These are phyloP conservation scores for Pterocles orientalis DNA, from an alignment of 2,113 vertebrate species.

Conservation along the genomic window DNA sequence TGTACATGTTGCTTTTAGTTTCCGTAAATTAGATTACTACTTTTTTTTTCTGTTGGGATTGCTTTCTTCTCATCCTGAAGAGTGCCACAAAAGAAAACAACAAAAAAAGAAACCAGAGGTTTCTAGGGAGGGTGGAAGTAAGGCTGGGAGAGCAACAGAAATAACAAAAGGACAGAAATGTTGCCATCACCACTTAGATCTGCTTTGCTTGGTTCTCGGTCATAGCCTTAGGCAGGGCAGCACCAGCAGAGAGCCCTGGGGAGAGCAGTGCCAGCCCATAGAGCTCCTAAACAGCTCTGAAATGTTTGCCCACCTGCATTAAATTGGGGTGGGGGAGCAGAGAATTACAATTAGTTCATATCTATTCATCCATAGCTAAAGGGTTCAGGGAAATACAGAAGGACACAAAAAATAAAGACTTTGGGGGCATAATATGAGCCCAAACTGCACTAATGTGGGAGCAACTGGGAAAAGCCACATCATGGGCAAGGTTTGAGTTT, in stretches of 20 bases:
- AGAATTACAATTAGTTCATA: not conserved
- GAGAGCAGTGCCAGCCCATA: not conserved
- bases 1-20: not conserved
- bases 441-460: not conserved
- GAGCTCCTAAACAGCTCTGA: not conserved
- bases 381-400: not conserved
- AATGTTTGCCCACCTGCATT: not conserved
- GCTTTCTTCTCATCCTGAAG: not conserved
- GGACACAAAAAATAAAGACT: not conserved
- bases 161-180: not conserved
- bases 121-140: not conserved
- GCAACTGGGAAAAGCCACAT: not conserved
- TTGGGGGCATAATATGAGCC: not conserved
- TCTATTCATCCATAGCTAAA: not conserved
- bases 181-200: not conserved
- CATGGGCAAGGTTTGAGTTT: not conserved
- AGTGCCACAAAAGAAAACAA: not conserved
- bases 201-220: accelerated
- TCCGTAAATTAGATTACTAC: not conserved
- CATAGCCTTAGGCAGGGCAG: not conserved
- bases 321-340: not conserved
- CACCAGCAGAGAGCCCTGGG: accelerated
- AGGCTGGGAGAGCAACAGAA: not conserved
- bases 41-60: not conserved
- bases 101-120: not conserved